These are phyloP conservation scores for Scaptomyza graminum DNA, from an alignment of 1,140 invertebrate genomes.

Conservation along the genomic window DNA sequence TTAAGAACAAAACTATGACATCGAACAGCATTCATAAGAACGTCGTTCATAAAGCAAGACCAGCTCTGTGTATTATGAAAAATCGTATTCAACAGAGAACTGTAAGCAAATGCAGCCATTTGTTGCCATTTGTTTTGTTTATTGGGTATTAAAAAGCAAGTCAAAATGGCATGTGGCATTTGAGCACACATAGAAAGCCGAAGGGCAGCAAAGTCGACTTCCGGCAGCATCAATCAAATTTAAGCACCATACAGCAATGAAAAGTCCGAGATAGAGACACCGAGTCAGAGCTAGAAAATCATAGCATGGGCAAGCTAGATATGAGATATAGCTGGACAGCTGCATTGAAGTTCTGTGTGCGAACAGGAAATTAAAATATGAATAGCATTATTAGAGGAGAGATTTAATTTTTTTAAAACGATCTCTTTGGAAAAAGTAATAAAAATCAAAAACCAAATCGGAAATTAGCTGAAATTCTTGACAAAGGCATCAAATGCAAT, in stretches of 20 bases:
- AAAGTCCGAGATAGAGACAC: conserved; percentile 1
- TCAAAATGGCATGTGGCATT: conserved; percentile 44
- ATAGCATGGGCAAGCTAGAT: not conserved
- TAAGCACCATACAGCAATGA: conserved; percentile 42
- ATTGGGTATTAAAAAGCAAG: conserved; percentile 32
- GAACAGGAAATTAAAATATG: conserved; percentile 78
- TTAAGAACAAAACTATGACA: no score
- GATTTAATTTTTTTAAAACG: conserved; percentile 38
- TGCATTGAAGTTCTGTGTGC: conserved; percentile 21
- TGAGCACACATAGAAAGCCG: conserved; percentile 15
- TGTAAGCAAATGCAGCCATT: not conserved
- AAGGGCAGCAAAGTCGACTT: conserved; percentile 48
- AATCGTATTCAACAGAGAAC: no score
- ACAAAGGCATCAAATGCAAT: conserved; percentile 6
- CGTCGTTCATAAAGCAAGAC: no score
- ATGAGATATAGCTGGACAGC: conserved; percentile 34
- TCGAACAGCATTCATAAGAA: no score
- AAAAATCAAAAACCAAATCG: not conserved
- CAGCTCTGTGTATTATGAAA: no score
- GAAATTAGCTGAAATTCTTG: conserved; percentile 54
- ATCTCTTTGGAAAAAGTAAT: conserved; percentile 27
- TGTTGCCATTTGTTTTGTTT: not conserved
- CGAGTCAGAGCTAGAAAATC: not conserved
- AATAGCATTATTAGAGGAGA: conserved; percentile 45
- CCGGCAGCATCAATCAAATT: conserved; percentile 72